phyloP scores from a whole-genome alignment of 2,797 vertebrate genomes.

The Notolabrus celidotus region DNA sequence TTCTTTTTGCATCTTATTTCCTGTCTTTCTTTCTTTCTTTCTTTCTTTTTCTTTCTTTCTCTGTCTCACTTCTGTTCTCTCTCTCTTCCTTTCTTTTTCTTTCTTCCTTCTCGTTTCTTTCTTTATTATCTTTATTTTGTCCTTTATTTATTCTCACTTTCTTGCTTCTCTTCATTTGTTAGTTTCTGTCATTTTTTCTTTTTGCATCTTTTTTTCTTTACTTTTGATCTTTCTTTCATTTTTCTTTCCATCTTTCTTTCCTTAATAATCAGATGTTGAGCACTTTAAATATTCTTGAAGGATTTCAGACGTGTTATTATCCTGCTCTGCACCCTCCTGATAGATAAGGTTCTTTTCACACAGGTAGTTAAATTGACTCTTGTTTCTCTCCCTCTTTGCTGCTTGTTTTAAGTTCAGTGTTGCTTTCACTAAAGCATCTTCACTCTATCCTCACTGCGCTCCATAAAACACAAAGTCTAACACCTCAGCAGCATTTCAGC shows the following conservation, averaged over 20 bases:
- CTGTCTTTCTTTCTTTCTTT: no score
- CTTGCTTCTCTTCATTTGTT: not conserved
- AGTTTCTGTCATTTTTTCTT: no score
- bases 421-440: constrained; percentile 18
- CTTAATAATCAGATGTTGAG: not conserved
- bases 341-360: not conserved
- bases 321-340: not conserved
- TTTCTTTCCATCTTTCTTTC: not conserved
- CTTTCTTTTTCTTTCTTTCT: no score
- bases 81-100: no score
- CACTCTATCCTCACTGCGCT: constrained; percentile 2
- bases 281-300: no score
- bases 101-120: no score
- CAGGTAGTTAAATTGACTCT: constrained; percentile 18
- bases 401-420: not conserved
- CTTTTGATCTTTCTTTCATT: not conserved
- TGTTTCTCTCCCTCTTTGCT: no score
- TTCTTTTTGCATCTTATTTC: no score
- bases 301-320: no score
- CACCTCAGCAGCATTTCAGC: constrained; percentile 38
- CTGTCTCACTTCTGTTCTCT: no score
- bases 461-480: constrained; percentile 22
- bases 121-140: not conserved
- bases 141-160: not conserved
- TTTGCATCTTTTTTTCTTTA: no score